phyloP scores from a whole-genome alignment of 1,140 invertebrate genomes.

The Eubasilissa regina region DNA sequence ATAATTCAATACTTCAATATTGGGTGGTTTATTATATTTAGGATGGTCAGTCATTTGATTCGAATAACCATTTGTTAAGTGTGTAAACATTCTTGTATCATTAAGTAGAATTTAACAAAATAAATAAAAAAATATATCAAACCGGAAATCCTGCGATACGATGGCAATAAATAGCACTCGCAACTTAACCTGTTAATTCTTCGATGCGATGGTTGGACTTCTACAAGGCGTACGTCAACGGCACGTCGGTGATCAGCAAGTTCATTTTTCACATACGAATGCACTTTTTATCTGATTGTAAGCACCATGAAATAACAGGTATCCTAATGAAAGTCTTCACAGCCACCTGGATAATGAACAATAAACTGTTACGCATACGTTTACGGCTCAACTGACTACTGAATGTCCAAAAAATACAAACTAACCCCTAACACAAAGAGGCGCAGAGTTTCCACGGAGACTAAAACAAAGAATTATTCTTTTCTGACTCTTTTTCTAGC shows the following conservation, averaged over 20 bases:
- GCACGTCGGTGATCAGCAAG: conserved; percentile 45
- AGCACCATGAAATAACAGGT: conserved; percentile 59
- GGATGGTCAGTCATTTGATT: too few species aligned
- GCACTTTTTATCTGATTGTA: conserved; percentile 58
- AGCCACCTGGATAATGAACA: conserved; percentile 56
- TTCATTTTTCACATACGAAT: conserved; percentile 55
- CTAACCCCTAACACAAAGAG: background rate
- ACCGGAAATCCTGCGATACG: conserved; percentile 42
- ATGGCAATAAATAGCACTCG: conserved; percentile 34
- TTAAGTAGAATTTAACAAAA: background rate
- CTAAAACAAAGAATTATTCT: background rate
- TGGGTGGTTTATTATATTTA: too few species aligned
- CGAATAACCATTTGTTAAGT: too few species aligned
- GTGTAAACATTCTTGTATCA: too few species aligned
- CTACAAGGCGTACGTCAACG: conserved; percentile 6
- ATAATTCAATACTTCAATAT: too few species aligned
- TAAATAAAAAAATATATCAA: background rate
- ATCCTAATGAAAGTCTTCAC: conserved; percentile 57
- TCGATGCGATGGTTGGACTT: conserved; percentile 26
- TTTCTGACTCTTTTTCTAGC: background rate
- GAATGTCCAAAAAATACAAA: background rate
- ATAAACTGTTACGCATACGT: conserved; percentile 54
- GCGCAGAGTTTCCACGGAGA: background rate
- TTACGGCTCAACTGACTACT: background rate
- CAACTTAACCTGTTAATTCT: conserved; percentile 26